A percentile compares a stretch with the other conserved stretches of the same genome.
Evolutionary conservation across 2,113 vertebrate species (phyloP).

Genomic region (Pygoscelis adeliae): DNA sequence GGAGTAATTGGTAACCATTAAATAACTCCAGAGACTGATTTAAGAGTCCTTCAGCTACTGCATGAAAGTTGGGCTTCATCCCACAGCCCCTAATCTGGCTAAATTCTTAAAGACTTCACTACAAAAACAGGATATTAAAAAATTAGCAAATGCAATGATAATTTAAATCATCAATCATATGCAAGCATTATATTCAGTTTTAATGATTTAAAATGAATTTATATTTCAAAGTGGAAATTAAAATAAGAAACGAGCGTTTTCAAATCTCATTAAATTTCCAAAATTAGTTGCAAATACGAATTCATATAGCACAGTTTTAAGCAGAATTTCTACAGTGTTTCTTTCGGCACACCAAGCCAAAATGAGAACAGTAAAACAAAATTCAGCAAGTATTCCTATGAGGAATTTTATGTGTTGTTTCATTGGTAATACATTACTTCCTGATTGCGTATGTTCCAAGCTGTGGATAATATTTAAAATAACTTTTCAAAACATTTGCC

Average conservation of each 20-base stretch:
- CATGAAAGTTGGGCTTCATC: constrained; percentile 15
- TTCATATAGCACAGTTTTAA: background rate
- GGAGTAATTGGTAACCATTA: constrained; percentile 65
- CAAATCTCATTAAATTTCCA: background rate
- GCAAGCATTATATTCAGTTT: background rate
- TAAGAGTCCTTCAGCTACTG: constrained; percentile 58
- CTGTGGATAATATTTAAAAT: background rate
- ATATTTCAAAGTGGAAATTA: background rate
- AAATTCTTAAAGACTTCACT: background rate
- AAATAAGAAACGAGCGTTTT: background rate
- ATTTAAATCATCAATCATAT: background rate
- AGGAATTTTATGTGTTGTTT: background rate
- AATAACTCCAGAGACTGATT: constrained; percentile 70
- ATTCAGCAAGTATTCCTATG: background rate
- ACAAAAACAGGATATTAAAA: background rate
- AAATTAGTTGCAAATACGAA: background rate
- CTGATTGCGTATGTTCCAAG: background rate
- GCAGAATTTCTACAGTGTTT: background rate
- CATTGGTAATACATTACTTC: background rate
- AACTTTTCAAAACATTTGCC: background rate
- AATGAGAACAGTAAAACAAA: background rate
- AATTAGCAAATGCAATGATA: background rate
- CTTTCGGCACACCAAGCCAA: background rate
- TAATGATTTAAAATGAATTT: background rate
- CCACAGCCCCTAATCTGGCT: background rate